Evolutionary conservation across 2,888 invertebrate genomes (phyloP), one percentile per base, ranked within the genome.

Genomic region (Candidula unifasciata): DNA sequence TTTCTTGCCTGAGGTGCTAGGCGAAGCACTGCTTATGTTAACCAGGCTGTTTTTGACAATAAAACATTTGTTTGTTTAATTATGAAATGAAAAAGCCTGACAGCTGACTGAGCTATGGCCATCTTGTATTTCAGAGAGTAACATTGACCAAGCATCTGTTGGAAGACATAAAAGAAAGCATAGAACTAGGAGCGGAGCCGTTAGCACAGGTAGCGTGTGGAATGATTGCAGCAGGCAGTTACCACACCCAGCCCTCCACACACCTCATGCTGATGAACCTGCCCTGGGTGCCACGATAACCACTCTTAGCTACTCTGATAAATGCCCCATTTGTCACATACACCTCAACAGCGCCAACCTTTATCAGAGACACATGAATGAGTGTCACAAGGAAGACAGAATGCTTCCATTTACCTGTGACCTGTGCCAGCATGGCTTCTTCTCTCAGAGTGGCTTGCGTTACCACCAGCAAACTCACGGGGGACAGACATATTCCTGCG

Each of bases 321-420:
- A 66, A 37, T 83, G 83, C 54, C 78, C 83, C 13, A 13, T 83
- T 30, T 83, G 83, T 52, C 44, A 37, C 54, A 35, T 57, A 27
- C 44, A 66, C 27, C 52, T 83, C 27, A 52, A 30, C 54, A 83
- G 60, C 52, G 57, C 60, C 35, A 71, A 54, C 79, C 37, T 73
- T 1, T 83, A 73, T 44, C 83, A 83, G 54, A 81, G 81, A 30
- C 85, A 85, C 57, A 81, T 85, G 81, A 85, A 85, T 81, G 76
- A 76, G 21, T 64, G 30, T 44, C 85, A 85, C 33, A 81, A 66
- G 54, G 85, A 78, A 3, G 81, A 57, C 27, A 37, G 68, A 33
- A 64, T 81, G 80, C 81, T 85, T 57, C 85, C 85, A n/a, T 85
- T 85, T 68, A 81, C 54, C n/a, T 85, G 85, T 69, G 71, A 74